Evolutionary conservation across 1,140 invertebrate genomes (phyloP).

Genomic region (Caenorhabditis latens): DNA sequence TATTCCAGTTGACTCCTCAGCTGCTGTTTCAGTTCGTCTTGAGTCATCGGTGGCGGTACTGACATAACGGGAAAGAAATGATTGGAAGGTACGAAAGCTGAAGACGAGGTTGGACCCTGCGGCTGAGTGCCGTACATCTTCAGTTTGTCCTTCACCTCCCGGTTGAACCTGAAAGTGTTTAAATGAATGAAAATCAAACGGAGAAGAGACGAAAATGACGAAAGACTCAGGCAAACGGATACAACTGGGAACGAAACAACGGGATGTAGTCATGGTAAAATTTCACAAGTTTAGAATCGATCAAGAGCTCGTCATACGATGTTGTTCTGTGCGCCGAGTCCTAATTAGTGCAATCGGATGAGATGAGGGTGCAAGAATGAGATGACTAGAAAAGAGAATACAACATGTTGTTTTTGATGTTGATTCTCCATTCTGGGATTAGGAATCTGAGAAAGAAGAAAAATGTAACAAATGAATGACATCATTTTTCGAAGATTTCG

Average conservation of each 20-base stretch:
- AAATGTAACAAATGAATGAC: slow-evolving; percentile 11
- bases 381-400: background rate
- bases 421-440: background rate
- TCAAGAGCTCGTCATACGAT: background rate
- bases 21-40: slow-evolving; percentile 69
- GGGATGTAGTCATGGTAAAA: background rate
- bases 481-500: slow-evolving; percentile 11
- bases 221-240: background rate
- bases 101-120: background rate
- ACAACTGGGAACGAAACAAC: background rate
- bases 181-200: background rate
- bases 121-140: slow-evolving; percentile 38
- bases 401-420: background rate
- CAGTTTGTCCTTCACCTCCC: slow-evolving; percentile 24
- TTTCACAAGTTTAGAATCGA: background rate
- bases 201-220: no score
- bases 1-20: slow-evolving; percentile 76
- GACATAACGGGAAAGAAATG: background rate
- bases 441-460: background rate
- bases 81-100: background rate
- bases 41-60: slow-evolving; percentile 2
- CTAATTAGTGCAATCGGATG: slow-evolving; percentile 46
- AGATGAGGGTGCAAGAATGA: background rate
- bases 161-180: slow-evolving; percentile 54
- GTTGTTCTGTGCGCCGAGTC: background rate